Base-by-base conservation (phyloP, 2,113 vertebrate species). In the Hippoglossus stenolepis region DNA sequence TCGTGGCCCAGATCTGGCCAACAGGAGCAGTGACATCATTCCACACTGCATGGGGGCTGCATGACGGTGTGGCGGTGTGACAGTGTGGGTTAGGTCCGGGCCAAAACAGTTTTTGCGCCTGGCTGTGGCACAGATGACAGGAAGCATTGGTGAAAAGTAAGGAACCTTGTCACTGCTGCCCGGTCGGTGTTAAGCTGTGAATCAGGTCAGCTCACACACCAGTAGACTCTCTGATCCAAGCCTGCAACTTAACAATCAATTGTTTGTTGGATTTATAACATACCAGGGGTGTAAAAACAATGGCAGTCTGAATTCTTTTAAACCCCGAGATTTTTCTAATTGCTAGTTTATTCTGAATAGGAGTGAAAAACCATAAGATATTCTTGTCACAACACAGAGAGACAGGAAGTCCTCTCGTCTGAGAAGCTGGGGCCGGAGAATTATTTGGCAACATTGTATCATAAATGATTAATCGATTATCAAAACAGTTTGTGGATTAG, bases 321-420 rank as follows among this genome's bases (percentile, higher is more conserved):
- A 24, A 47, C 15, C n/a, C 2, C 6, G 18, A 9, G 1, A 28
- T 18, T 38, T 23, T 21, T 15, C 13, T 43, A 0, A 12, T 40
- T 18, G 4, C 10, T 51, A 49, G 35, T 72, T 65, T 57, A 57
- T 31, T 38, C 51, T 3, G 1, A 18, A 14, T 26, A n/a, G 21
- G 8, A 18, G 53, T 23, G 21, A 23, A 26, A 9, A 61, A 28
- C 2, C 24, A 0, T 8, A 31, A 31, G 31, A 7, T 31, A 31
- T 31, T 31, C 31, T 31, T 31, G 31, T 31, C 31, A 31, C 1
- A 13, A 18, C 26, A 58, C 49, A 65, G 21, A 65, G 21, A 53
- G 23, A 40, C 74, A 85, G 80, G 85, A 87, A 81, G 76, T 87
- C 85, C 82, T 83, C 47, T 6, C 47, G 2, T 17, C 80, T 45